A percentile compares a stretch with the other conserved stretches of the same genome.
Conservation (phyloP, 2,113 vertebrate species). For the Dipodomys stephensi region DNA sequence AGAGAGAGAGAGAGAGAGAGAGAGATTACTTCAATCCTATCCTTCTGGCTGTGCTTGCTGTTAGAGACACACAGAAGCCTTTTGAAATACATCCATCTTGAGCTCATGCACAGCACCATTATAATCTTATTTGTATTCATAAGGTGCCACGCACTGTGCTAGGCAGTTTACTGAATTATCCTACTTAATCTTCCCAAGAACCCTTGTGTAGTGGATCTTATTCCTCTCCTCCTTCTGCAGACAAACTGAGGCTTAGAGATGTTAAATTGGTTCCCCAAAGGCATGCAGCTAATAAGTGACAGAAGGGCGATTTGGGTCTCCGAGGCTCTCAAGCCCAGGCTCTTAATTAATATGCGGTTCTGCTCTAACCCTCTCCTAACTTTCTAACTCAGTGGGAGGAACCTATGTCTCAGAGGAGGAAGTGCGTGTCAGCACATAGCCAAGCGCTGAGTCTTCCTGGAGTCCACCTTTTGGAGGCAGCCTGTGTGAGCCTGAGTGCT, state of each 20-base stretch:
- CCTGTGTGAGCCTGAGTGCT: not conserved
- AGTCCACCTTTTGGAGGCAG: not conserved
- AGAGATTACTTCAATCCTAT: not conserved
- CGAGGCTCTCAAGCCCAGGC: not conserved
- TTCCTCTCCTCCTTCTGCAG: not conserved
- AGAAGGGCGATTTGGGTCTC: not conserved
- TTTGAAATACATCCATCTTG: not conserved
- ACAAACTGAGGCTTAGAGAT: not conserved
- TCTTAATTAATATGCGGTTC: not conserved
- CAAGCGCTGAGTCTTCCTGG: not conserved
- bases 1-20: too few species aligned
- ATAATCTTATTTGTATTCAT: not conserved
- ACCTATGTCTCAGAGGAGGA: not conserved
- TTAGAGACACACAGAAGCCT: not conserved
- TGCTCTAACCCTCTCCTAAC: not conserved
- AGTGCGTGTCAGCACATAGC: not conserved
- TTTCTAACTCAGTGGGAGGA: not conserved
- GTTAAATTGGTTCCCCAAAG: not conserved
- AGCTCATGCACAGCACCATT: too few species aligned
- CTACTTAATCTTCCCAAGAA: slow-evolving; percentile 18
- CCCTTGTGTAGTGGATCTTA: not conserved
- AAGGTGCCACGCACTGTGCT: not conserved
- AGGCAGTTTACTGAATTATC: not conserved
- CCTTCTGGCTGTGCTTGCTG: not conserved
- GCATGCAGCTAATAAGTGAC: not conserved